Evolutionary conservation across 2,797 vertebrate genomes (phyloP), one percentile per base, ranked within the genome.

Genomic region (Myiothlypis coronata): DNA sequence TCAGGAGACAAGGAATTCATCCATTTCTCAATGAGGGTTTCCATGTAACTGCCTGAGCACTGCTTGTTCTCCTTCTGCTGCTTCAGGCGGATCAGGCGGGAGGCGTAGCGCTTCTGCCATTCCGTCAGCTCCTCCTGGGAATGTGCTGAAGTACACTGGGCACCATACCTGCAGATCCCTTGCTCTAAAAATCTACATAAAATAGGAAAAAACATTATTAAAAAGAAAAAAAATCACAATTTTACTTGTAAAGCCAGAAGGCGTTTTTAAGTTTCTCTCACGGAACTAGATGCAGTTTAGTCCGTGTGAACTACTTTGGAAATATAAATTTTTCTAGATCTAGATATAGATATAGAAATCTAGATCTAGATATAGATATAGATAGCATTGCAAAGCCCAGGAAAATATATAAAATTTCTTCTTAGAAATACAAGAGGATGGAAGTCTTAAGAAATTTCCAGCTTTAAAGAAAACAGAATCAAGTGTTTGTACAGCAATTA

Each of bases 11-110:
- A 98, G 2, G 99, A 99, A 97, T 99, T 99, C 99, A 99, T 99
- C 99, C 99, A 99, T 98, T 99, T 99, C 98, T 99, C 99, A 91
- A 99, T 99, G 94, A 99, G 98, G n/a, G 98, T 98, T 97, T 99
- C 99, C 98, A 99, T 99, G 97, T 99, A 99, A 98, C 98, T 99
- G 97, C 99, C 99, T 0, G 99, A 99, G 97, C 99, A 99, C 94
- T 99, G 99, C 81, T 99, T 99, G 97, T 98, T 99, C 91, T 99
- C 99, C 97, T 99, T 99, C 97, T 99, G 99, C 97, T 99, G 99
- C 96, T 99, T 99, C 90, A 99, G 96, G 76, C 98, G 98, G 97
- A 99, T 99, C 97, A 99, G 97, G 89, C 99, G 98, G 47, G 99
- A 99, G n/a, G 99, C 99, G 3, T 99, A 99, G 78, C 99, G 98